Evolutionary conservation across 2,888 invertebrate genomes (phyloP).

Genomic region (Eupithecia centaureata): DNA sequence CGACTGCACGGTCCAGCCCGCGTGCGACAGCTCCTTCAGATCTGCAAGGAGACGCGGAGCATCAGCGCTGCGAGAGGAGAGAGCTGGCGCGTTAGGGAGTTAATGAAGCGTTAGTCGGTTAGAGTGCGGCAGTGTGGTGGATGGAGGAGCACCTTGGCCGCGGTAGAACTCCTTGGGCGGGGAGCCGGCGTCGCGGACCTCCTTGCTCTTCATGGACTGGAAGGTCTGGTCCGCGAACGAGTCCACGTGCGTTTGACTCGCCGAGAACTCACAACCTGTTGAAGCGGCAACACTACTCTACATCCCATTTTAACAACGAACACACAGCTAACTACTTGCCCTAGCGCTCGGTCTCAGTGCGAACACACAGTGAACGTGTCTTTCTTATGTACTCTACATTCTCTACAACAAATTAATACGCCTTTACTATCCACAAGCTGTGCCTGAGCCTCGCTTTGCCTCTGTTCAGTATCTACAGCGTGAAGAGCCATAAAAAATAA

Average conservation of each 20-base stretch:
- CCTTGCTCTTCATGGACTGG: conserved; percentile 90
- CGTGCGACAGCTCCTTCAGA: conserved; percentile 77
- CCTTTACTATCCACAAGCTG: not conserved
- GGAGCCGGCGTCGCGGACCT: conserved; percentile 90
- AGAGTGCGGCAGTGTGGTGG: conserved; percentile 52
- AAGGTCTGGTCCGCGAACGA: conserved; percentile 90
- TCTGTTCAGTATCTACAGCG: not conserved
- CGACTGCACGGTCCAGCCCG: conserved; percentile 88
- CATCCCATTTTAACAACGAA: conserved; percentile 25
- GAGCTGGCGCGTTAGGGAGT: conserved; percentile 50
- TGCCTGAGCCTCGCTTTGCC: not conserved
- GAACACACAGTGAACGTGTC: not conserved
- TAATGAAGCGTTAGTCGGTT: conserved; percentile 76
- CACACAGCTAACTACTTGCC: conserved; percentile 7
- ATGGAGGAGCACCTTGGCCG: conserved; percentile 76
- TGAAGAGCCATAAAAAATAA: too few relatives aligned
- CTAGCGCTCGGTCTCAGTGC: not conserved
- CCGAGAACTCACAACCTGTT: conserved; percentile 78
- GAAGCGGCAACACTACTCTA: conserved; percentile 63
- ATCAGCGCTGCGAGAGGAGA: not conserved
- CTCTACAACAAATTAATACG: not conserved
- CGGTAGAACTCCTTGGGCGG: conserved; percentile 86
- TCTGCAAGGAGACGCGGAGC: conserved; percentile 63
- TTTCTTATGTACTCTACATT: not conserved
- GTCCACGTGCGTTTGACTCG: conserved; percentile 86